Conservation (phyloP, 2,888 invertebrate genomes). For the Griposia aprilina region DNA sequence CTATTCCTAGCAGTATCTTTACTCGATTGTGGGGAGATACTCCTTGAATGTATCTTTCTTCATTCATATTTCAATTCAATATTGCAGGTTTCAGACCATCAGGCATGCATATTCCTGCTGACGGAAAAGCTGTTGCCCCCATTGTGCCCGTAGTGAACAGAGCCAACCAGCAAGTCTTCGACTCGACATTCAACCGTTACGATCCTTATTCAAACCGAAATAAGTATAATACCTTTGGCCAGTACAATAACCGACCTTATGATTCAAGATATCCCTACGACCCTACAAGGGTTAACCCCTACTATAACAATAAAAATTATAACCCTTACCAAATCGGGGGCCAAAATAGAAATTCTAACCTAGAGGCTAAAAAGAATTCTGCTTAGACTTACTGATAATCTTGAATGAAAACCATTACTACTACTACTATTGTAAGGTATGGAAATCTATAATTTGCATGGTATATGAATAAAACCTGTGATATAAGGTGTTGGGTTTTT, state of each 20-base stretch:
- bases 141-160: slow-evolving; percentile 69
- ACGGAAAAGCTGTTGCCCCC: slow-evolving; percentile 86
- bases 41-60: not conserved
- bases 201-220: slow-evolving; percentile 71
- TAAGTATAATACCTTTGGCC: slow-evolving; percentile 69
- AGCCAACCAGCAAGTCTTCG: slow-evolving; percentile 68
- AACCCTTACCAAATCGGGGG: slow-evolving; percentile 65
- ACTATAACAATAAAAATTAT: slow-evolving; percentile 63
- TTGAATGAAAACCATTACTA: slow-evolving; percentile 6
- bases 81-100: slow-evolving; percentile 90
- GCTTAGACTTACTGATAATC: slow-evolving; percentile 22
- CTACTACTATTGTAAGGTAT: slow-evolving; percentile 6
- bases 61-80: not conserved
- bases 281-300: slow-evolving; percentile 68
- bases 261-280: slow-evolving; percentile 75
- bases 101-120: slow-evolving; percentile 92
- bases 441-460: slow-evolving; percentile 30
- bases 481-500: slow-evolving; percentile 33
- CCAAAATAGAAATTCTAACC: slow-evolving; percentile 63
- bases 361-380: slow-evolving; percentile 65
- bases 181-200: slow-evolving; percentile 76
- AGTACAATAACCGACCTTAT: slow-evolving; percentile 72
- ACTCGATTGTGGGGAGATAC: not conserved
- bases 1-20: not conserved
- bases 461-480: slow-evolving; percentile 50